A percentile compares a stretch with the other conserved stretches of the same genome.
Evolutionary conservation across 2,888 invertebrate species (phyloP).

Genomic region (Patella depressa): DNA sequence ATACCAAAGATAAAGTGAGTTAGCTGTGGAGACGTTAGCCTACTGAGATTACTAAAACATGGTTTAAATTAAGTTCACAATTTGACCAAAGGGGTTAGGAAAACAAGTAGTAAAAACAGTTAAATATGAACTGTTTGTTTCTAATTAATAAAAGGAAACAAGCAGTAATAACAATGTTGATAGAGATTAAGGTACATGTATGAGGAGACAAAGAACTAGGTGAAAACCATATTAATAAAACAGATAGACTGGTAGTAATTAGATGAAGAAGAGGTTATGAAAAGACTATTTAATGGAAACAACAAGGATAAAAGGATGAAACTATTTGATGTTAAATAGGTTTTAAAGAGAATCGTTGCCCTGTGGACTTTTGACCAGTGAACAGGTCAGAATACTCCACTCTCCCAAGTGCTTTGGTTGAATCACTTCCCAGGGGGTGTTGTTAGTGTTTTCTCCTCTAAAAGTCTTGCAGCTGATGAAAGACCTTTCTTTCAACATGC

Average conservation of each 20-base stretch:
- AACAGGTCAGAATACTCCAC: constrained; percentile 1
- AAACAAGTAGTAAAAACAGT: too few relatives aligned
- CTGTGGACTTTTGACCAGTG: constrained; percentile 9
- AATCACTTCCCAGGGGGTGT: too few relatives aligned
- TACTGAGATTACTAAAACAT: too few relatives aligned
- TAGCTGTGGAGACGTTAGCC: too few relatives aligned
- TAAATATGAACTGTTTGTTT: too few relatives aligned
- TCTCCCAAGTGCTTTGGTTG: neutral
- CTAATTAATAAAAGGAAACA: neutral
- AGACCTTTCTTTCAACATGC: neutral
- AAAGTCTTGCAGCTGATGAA: constrained; percentile 1
- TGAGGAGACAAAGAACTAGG: too few relatives aligned
- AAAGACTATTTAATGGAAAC: neutral
- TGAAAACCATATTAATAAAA: neutral
- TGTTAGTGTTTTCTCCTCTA: too few relatives aligned
- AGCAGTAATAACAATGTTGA: neutral
- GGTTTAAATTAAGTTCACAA: too few relatives aligned
- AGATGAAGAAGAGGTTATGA: neutral
- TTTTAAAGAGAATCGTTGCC: constrained; percentile 1
- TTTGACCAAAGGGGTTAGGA: too few relatives aligned
- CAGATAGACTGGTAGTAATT: neutral
- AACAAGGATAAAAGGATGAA: neutral
- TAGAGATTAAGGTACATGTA: neutral
- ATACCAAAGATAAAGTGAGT: too few relatives aligned
- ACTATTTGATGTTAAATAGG: constrained; percentile 4